Conservation (phyloP, 2,888 invertebrate genomes). For the Argyra leucocephala region DNA sequence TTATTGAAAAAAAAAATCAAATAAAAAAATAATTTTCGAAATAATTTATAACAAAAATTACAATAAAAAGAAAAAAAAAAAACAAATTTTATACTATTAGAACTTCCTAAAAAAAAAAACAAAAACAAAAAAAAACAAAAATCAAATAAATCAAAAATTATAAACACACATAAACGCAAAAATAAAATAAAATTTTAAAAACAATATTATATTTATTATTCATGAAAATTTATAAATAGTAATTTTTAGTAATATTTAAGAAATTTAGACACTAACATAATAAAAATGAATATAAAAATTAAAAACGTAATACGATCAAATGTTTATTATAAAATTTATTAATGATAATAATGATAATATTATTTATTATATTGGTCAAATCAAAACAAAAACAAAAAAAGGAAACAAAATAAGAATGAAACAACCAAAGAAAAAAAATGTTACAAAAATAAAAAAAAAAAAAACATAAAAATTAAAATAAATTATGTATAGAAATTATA, state of each 20-base stretch:
- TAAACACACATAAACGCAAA: not conserved
- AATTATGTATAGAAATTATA: slow-evolving; percentile 3
- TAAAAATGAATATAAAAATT: not conserved
- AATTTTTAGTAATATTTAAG: slow-evolving; percentile 4
- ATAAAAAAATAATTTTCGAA: not conserved
- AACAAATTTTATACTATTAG: not conserved
- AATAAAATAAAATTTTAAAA: not conserved
- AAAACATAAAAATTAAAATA: not conserved
- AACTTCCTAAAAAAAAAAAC: not conserved
- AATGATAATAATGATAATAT: not conserved
- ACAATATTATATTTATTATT: not conserved
- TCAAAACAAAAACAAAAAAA: not conserved
- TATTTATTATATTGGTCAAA: not conserved
- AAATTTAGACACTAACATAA: not conserved
- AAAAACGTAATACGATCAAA: not conserved
- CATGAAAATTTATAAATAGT: not conserved
- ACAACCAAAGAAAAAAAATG: not conserved
- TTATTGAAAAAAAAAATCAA: no score
- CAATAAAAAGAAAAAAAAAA: not conserved
- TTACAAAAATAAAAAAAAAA: not conserved
- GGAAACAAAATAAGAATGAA: not conserved
- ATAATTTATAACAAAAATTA: not conserved
- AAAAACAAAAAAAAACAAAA: not conserved
- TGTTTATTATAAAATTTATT: not conserved
- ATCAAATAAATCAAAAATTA: not conserved